These are phyloP conservation scores for Benthosema pterotum DNA, from an alignment of 2,797 vertebrate genomes.

Conservation along the genomic window DNA sequence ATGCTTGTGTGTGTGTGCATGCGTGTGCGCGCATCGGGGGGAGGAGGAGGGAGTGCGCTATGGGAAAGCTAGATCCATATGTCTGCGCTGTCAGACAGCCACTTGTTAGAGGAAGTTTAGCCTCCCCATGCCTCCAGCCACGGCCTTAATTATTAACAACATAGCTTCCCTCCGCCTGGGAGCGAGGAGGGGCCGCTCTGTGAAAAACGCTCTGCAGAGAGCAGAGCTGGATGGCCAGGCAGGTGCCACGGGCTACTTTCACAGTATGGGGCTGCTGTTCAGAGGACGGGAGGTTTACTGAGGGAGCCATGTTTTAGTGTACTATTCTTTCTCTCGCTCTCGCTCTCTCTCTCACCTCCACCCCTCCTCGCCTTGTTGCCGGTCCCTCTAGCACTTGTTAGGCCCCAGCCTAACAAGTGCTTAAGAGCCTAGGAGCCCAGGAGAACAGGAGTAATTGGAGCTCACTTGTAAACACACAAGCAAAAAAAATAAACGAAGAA, in stretches of 20 bases:
- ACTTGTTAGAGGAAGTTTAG: conserved; percentile 84
- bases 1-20: too few relatives aligned
- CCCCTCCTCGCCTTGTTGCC: conserved; percentile 8
- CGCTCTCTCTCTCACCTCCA: conserved; percentile 19
- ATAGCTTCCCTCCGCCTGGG: conserved; percentile 70
- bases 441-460: conserved; percentile 43
- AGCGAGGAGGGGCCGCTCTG: conserved; percentile 62
- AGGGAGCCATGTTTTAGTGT: conserved; percentile 32
- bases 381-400: conserved; percentile 14
- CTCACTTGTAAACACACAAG: conserved; percentile 51
- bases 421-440: too few relatives aligned
- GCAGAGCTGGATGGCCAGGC: conserved; percentile 46
- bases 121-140: conserved; percentile 79
- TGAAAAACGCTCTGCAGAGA: conserved; percentile 68
- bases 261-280: conserved; percentile 17
- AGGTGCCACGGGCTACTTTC: conserved; percentile 35
- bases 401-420: too few relatives aligned
- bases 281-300: conserved; percentile 9
- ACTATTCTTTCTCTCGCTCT: background rate
- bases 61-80: conserved; percentile 71
- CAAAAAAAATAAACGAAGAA: conserved; percentile 17
- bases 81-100: conserved; percentile 78
- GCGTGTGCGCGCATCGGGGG: conserved; percentile 26
- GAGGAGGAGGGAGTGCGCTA: conserved; percentile 51
- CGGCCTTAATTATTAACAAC: conserved; percentile 83